Base-by-base conservation (phyloP, 2,113 vertebrate species). In the Athene cunicularia region DNA sequence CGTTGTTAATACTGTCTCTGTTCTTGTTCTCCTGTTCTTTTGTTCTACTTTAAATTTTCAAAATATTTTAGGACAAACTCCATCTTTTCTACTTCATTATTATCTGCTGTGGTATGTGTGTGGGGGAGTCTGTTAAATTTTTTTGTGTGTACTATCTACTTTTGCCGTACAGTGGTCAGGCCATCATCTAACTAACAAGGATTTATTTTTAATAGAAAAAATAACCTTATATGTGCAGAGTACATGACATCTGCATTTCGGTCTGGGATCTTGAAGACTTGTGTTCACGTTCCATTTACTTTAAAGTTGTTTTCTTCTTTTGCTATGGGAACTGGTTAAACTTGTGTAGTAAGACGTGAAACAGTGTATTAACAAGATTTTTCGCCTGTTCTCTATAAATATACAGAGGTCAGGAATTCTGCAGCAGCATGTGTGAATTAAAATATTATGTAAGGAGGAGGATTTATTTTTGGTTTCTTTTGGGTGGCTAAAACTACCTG, bases 381-480 rank as follows among this genome's bases (percentile, higher is more conserved):
- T 84, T 82, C 87, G 58, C 66, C 84, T 85, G 71, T 43, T 82
- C n/a, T 81, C 45, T 93, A 3, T 91, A 95, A 94, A 71, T 87
- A 82, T 27, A 62, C 33, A 86, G 72, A 90, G 53, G 77, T 91
- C 86, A 93, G 66, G 45, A 94, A 80, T 93, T 88, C 74, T 94
- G 80, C 1, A 0, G 71, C 84, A 93, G 43, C 52, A 47, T 59
- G 27, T 82, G 55, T 94, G 66, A 93, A 95, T 91, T 93, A 76
- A 94, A 94, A 75, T 90, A 56, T 70, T 93, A 79, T 4, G 2
- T 87, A 94, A 89, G 33, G 52, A 81, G n/a, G 20, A 79, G 24
- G 49, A 53, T 85, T 82, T 90, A 28, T 66, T 95, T 91, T 59
- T 67, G 22, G 7, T 45, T 88, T 74, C 30, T 80, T 83, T 82